Evolutionary conservation across 2,888 invertebrate species (phyloP).

Genomic region (Acleris literana): DNA sequence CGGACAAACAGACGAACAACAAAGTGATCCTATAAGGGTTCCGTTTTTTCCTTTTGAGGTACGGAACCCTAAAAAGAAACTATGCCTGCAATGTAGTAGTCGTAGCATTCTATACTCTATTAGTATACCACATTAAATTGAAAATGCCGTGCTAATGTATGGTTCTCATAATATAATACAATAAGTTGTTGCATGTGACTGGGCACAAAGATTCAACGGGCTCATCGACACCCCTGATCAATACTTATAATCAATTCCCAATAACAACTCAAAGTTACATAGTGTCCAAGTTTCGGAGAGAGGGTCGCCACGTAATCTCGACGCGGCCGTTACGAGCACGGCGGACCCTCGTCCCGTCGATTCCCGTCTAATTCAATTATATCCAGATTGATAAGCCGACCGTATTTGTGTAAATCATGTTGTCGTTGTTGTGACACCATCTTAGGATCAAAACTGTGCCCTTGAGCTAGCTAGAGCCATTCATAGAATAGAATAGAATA

Average conservation of each 20-base stretch:
- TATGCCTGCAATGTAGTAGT: no score
- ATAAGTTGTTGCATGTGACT: no score
- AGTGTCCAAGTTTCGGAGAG: conserved; percentile 34
- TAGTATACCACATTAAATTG: no score
- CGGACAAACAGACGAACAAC: no score
- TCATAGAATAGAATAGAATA: no score
- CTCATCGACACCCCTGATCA: conserved; percentile 20
- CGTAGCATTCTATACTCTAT: no score
- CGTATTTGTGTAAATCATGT: conserved; percentile 37
- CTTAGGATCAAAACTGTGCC: conserved; percentile 6
- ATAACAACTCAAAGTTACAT: conserved; percentile 34
- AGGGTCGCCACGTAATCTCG: conserved; percentile 33
- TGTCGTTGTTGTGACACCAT: conserved; percentile 24
- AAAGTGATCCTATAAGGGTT: no score
- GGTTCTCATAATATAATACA: no score
- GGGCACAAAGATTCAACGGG: neutral
- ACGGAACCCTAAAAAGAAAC: no score
- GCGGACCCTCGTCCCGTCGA: conserved; percentile 36
- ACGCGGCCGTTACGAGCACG: conserved; percentile 23
- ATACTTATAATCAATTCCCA: conserved; percentile 31
- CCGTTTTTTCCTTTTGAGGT: no score
- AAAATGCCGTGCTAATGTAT: no score
- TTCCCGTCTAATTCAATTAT: conserved; percentile 46
- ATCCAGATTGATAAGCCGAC: conserved; percentile 42
- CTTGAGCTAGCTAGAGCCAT: no score